Evolutionary conservation across 2,113 vertebrate genomes (phyloP).

Genomic region (Pachycephala philippinensis): DNA sequence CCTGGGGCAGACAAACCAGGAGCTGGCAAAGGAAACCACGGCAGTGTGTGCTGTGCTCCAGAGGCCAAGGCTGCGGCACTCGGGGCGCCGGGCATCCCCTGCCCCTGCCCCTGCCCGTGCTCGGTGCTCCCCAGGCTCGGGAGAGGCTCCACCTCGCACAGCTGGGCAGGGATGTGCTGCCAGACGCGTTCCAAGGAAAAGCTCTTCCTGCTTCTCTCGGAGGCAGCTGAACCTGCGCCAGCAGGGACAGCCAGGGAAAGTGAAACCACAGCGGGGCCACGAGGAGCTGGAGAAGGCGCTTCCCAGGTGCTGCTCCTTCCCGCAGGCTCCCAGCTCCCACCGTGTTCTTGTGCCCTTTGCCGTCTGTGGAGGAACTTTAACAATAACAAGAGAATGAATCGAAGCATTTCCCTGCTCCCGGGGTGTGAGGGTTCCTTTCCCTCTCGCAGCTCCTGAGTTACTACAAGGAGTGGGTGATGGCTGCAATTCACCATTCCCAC

Average conservation of each 20-base stretch:
- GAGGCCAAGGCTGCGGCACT: not conserved
- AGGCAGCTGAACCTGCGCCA: not conserved
- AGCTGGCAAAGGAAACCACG: rapidly evolving
- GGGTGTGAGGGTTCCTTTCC: not conserved
- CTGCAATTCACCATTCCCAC: not conserved
- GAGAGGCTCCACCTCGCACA: rapidly evolving
- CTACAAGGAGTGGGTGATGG: not conserved
- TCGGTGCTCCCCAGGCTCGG: rapidly evolving
- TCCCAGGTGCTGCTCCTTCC: not conserved
- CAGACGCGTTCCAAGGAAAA: not conserved
- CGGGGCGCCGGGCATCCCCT: not conserved
- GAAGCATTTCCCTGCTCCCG: not conserved
- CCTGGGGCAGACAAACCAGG: not conserved
- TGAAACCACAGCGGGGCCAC: not conserved
- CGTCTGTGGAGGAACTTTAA: not conserved
- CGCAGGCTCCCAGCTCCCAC: rapidly evolving
- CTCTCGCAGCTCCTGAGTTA: not conserved
- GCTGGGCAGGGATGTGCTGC: not conserved
- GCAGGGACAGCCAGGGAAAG: not conserved
- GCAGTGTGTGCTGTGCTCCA: rapidly evolving
- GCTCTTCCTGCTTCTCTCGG: not conserved
- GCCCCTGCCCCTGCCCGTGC: not conserved
- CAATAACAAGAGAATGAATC: not conserved
- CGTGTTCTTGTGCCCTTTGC: not conserved
- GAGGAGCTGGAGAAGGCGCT: not conserved